phyloP scores from a whole-genome alignment of 1,140 invertebrate genomes.

The Drosophila equinoxialis region DNA sequence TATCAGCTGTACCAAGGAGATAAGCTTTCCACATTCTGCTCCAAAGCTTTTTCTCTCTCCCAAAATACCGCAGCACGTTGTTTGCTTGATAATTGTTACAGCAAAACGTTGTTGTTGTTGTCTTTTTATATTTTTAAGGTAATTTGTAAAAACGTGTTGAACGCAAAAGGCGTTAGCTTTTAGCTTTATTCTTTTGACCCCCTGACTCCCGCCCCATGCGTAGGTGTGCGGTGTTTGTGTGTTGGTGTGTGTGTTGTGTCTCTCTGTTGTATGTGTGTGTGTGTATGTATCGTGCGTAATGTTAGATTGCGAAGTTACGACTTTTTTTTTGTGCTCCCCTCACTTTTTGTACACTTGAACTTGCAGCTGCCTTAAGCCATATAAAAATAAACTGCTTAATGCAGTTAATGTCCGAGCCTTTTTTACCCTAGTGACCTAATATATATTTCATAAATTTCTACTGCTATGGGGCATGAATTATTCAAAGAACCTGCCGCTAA shows the following conservation, averaged over 20 bases:
- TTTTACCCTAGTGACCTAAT: constrained; percentile 7
- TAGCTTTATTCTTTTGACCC: constrained; percentile 24
- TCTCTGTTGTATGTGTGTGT: neutral
- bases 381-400: constrained; percentile 77
- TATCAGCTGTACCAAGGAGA: constrained; percentile 8
- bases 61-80: constrained; percentile 55
- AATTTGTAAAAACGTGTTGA: constrained; percentile 70
- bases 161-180: constrained; percentile 48
- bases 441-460: neutral
- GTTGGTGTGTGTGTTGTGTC: neutral
- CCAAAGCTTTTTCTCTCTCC: constrained; percentile 17
- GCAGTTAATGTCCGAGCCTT: constrained; percentile 44
- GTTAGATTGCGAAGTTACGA: constrained; percentile 62
- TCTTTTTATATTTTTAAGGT: constrained; percentile 45
- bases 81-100: constrained; percentile 27
- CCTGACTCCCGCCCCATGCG: neutral
- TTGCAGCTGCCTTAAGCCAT: constrained; percentile 59
- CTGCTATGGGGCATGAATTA: constrained; percentile 28
- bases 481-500: constrained; percentile 19
- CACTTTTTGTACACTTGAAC: constrained; percentile 64
- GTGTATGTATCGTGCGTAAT: constrained; percentile 54
- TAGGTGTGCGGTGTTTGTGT: constrained; percentile 10
- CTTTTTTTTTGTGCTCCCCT: neutral
- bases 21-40: constrained; percentile 26
- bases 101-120: constrained; percentile 24